phyloP scores from a whole-genome alignment of 2,113 vertebrate species.

The Rhinichthys klamathensis region DNA sequence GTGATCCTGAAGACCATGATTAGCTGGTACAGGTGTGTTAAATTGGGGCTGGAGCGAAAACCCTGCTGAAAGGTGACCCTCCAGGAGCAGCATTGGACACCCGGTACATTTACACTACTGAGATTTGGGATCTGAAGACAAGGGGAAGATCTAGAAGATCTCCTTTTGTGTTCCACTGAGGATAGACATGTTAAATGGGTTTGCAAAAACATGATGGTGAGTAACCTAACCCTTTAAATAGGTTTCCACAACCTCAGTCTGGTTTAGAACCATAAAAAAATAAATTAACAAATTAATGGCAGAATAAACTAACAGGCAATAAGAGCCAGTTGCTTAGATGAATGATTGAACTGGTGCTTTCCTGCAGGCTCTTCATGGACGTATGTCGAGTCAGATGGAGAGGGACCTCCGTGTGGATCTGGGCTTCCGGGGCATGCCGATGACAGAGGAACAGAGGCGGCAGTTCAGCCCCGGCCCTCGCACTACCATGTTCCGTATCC shows the following conservation, averaged over 20 bases:
- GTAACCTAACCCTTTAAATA: neutral
- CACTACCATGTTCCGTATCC: constrained; percentile 99
- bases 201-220: neutral
- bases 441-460: constrained; percentile 95
- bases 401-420: constrained; percentile 93
- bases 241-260: neutral
- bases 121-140: neutral
- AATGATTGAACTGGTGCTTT: neutral
- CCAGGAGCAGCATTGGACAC: too few species aligned
- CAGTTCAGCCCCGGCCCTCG: constrained; percentile 98
- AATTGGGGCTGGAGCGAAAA: neutral
- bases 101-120: neutral
- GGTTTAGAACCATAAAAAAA: neutral
- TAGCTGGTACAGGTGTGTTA: neutral
- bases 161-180: neutral
- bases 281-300: neutral
- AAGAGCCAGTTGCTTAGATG: neutral
- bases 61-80: too few species aligned
- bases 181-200: neutral
- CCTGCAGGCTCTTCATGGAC: constrained; percentile 89
- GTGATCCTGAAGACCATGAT: neutral
- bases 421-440: constrained; percentile 98
- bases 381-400: constrained; percentile 86
- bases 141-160: neutral
- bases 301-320: neutral